These are phyloP conservation scores for Melanotaenia trifasciata DNA, from an alignment of 2,797 vertebrate genomes.

Conservation along the genomic window DNA sequence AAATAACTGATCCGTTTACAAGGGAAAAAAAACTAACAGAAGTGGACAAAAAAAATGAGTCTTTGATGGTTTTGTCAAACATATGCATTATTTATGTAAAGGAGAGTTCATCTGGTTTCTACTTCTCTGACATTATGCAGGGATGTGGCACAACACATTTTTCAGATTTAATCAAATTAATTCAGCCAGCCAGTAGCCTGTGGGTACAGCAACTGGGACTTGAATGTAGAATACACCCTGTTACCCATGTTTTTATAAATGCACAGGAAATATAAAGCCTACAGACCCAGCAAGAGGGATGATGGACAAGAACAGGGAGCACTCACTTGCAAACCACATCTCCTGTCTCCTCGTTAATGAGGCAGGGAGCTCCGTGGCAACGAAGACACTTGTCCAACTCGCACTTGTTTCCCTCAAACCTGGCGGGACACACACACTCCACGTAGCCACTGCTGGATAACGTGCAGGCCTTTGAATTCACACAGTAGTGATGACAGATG, in stretches of 20 bases:
- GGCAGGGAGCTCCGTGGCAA: slow-evolving; percentile 93
- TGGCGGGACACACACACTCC: slow-evolving; percentile 91
- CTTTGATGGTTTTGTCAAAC: slow-evolving; percentile 40
- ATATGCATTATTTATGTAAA: slow-evolving; percentile 38
- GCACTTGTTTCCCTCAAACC: slow-evolving; percentile 94
- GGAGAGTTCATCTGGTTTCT: slow-evolving; percentile 16
- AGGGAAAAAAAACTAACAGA: slow-evolving; percentile 42
- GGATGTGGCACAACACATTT: slow-evolving; percentile 2
- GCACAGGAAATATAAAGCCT: slow-evolving; percentile 13
- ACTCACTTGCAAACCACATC: slow-evolving; percentile 96
- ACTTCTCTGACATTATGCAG: slow-evolving; percentile 36
- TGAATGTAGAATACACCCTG: not conserved
- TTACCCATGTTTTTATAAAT: slow-evolving; percentile 27
- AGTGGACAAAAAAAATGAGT: slow-evolving; percentile 42
- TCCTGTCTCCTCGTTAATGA: slow-evolving; percentile 88
- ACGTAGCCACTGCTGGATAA: slow-evolving; percentile 91
- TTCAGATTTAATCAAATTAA: slow-evolving; percentile 43
- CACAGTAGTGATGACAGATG: slow-evolving; percentile 94
- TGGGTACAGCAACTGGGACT: not conserved
- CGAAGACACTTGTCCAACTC: slow-evolving; percentile 93
- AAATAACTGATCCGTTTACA: slow-evolving; percentile 66
- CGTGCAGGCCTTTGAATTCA: slow-evolving; percentile 94
- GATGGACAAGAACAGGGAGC: slow-evolving; percentile 23
- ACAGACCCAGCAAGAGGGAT: slow-evolving; percentile 1
- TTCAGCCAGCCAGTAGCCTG: slow-evolving; percentile 19